phyloP scores from a whole-genome alignment of 2,113 vertebrate genomes.

The Grantiella picta region DNA sequence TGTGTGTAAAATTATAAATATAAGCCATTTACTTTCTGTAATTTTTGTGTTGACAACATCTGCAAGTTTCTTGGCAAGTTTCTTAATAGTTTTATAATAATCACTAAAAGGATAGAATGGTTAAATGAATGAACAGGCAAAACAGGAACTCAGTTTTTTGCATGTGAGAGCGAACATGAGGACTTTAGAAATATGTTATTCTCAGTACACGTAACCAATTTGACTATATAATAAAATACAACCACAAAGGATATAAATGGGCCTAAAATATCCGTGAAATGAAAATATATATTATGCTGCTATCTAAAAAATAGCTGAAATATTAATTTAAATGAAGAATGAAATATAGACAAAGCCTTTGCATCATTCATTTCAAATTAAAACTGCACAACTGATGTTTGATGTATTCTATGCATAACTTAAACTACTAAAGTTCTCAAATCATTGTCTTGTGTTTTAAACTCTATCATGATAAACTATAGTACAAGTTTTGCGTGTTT shows the following conservation, averaged over 20 bases:
- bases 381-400: not conserved
- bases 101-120: not conserved
- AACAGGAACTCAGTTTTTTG: not conserved
- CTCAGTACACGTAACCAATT: not conserved
- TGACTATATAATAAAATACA: not conserved
- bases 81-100: not conserved
- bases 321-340: not conserved
- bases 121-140: not conserved
- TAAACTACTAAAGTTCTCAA: not conserved
- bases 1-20: not conserved
- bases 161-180: not conserved
- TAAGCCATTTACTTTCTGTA: not conserved
- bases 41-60: not conserved
- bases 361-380: not conserved
- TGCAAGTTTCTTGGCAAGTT: not conserved
- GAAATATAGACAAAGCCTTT: not conserved
- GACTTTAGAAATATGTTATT: not conserved
- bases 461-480: not conserved
- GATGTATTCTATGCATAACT: not conserved
- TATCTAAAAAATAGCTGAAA: not conserved
- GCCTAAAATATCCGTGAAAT: not conserved
- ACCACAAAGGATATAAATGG: not conserved
- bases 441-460: not conserved
- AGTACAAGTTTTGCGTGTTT: accelerated
- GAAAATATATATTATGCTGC: not conserved